A percentile compares a stretch with the other conserved stretches of the same genome.
These are phyloP conservation scores for Chrysocyon brachyurus DNA, from an alignment of 2,797 vertebrate species.

Conservation along the genomic window DNA sequence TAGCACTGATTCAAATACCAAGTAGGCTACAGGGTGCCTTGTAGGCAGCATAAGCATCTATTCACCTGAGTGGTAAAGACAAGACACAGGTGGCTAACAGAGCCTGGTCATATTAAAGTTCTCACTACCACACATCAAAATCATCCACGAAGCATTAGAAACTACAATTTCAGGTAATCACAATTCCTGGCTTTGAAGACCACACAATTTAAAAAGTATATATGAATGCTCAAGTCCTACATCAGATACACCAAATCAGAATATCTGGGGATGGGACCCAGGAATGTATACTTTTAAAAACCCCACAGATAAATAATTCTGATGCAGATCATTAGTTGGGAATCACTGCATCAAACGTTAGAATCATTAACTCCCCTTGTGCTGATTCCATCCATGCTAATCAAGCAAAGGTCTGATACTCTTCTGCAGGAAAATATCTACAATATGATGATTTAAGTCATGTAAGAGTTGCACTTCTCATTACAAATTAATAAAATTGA, in stretches of 20 bases:
- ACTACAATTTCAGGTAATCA: constrained; percentile 18
- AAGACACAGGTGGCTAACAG: not conserved
- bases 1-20: not conserved
- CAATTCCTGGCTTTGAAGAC: not conserved
- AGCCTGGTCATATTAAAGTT: not conserved
- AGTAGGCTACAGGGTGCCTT: not conserved
- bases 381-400: constrained; percentile 29
- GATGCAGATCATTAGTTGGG: not conserved
- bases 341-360: not conserved
- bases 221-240: not conserved
- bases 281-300: not conserved
- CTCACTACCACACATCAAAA: constrained; percentile 4
- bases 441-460: not conserved
- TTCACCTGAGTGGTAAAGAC: not conserved
- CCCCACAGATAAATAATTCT: not conserved
- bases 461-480: not conserved
- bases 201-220: constrained; percentile 28
- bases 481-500: not conserved
- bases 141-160: constrained; percentile 46
- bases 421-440: not conserved
- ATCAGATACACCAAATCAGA: not conserved
- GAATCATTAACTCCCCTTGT: constrained; percentile 19
- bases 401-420: constrained; percentile 13
- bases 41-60: not conserved
- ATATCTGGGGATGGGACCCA: not conserved